A percentile compares a stretch with the other conserved stretches of the same genome.
These are phyloP conservation scores for Strix aluco DNA, from an alignment of 2,113 vertebrate species.

Conservation along the genomic window DNA sequence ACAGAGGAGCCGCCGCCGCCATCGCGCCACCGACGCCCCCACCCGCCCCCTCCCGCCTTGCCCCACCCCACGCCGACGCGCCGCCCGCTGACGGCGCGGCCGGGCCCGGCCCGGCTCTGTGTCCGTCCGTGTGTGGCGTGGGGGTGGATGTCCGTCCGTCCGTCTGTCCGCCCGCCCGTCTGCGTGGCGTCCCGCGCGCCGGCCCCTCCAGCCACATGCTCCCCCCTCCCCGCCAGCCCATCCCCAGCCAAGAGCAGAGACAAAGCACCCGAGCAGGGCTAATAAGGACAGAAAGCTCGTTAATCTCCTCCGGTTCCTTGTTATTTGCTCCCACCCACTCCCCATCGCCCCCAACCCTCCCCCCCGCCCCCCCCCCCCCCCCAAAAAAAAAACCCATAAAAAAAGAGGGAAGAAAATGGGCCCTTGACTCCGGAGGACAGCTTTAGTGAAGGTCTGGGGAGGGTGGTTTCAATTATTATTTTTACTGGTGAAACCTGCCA, in stretches of 20 bases:
- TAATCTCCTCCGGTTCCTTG: not conserved
- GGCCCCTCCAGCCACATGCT: not conserved
- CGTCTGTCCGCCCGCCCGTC: not conserved
- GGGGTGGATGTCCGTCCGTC: too few relatives aligned
- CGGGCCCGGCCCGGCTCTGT: not conserved
- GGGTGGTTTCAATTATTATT: not conserved
- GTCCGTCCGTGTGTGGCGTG: too few relatives aligned
- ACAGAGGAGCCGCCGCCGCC: too few relatives aligned
- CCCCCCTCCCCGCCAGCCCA: not conserved
- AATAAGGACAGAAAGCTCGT: not conserved
- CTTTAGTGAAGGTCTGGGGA: not conserved
- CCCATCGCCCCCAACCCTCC: not conserved
- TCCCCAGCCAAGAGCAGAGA: not conserved
- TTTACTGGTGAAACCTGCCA: not conserved
- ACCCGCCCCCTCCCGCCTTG: too few relatives aligned
- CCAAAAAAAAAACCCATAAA: too few relatives aligned
- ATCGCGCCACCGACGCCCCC: too few relatives aligned
- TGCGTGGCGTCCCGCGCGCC: not conserved
- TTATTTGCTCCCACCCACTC: not conserved
- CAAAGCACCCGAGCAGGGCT: conserved; percentile 31
- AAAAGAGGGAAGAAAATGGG: not conserved
- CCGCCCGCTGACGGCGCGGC: not conserved
- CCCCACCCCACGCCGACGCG: not conserved
- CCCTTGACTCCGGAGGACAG: not conserved
- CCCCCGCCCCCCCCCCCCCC: not conserved